Evolutionary conservation across 64 coral and sea anemone genomes (phyloP), one percentile per base, ranked within the genome.

Genomic region (Hydrozoanthus tunicans): DNA sequence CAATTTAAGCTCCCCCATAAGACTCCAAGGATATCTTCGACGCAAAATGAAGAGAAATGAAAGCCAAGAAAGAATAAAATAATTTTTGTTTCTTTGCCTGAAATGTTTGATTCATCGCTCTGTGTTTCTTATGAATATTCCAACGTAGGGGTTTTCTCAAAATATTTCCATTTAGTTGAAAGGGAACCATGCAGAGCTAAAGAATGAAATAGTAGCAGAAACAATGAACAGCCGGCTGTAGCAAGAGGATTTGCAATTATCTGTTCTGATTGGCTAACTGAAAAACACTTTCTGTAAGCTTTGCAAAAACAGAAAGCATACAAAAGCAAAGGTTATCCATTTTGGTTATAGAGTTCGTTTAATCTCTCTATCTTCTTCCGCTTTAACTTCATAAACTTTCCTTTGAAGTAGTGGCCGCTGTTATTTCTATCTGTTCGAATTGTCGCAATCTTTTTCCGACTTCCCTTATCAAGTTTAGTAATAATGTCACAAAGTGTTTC

Each of bases 401-500:
- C 14, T 67, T 84, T 24, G 68, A 84, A 51, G 53, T 54, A 56
- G 15, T 3, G 62, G 56, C 62, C 27, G 81, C 62, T 9, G 5
- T 68, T 11, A 9, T 67, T 68, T 65, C 68, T 84, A 10, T 84
- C 81, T 84, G 66, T 56, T 67, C 81, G 51, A 54, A 68, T 69
- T n/a, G 66, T 84, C 4, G 23, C 51, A 13, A 84, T 84, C 64
- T 84, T 69, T 12, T 32, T 67, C 7, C 81, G 66, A 14, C 68
- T 84, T 8, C 68, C 68, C 32, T 67, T 84, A 15, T 84, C 62
- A 43, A 43, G 2, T 43, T 43, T 2, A 43, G 32, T 43, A 43
- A 43, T 43, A 43, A 43, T 43, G 0, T 43, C 32, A 2, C 32
- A 14, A 4, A 84, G 51, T 8, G 52, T 69, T 24, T 62, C 62